These are phyloP conservation scores for Sanderia malayensis DNA, from an alignment of 30 jellyfish, hydroid and myxozoan species.

Conservation along the genomic window DNA sequence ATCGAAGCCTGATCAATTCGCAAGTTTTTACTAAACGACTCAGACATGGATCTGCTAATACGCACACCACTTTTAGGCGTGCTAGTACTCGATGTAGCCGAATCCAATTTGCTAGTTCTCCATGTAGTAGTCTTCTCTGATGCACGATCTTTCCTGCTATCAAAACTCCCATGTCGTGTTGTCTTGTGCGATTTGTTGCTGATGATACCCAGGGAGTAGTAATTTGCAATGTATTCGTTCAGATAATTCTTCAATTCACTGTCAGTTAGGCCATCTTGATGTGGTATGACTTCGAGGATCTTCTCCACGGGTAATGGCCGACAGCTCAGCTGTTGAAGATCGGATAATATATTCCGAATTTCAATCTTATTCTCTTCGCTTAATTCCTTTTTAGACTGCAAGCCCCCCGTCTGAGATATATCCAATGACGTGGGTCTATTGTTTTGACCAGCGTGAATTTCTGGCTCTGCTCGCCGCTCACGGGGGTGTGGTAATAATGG, in stretches of 20 bases:
- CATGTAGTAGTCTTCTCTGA: too few relatives aligned
- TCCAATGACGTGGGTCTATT: neutral
- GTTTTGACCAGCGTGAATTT: too few relatives aligned
- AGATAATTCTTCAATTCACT: constrained; percentile 39
- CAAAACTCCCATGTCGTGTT: too few relatives aligned
- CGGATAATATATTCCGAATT: constrained; percentile 18
- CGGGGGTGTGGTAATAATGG: too few relatives aligned
- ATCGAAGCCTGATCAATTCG: too few relatives aligned
- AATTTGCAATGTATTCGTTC: constrained; percentile 36
- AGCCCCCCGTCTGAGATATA: neutral
- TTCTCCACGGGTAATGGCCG: constrained; percentile 51
- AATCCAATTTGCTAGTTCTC: too few relatives aligned
- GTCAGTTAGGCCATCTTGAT: constrained; percentile 21
- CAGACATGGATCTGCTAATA: too few relatives aligned
- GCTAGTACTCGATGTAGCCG: too few relatives aligned
- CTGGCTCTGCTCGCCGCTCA: neutral
- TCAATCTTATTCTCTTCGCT: constrained; percentile 8
- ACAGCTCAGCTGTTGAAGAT: constrained; percentile 8
- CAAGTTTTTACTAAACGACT: too few relatives aligned
- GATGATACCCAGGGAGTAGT: constrained; percentile 47
- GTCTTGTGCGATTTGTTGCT: neutral
- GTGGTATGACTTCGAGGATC: constrained; percentile 36
- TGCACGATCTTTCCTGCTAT: too few relatives aligned
- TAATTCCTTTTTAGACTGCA: neutral
- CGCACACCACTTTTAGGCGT: too few relatives aligned